A percentile compares a stretch with the other conserved stretches of the same genome.
phyloP scores from a whole-genome alignment of 2,888 invertebrate genomes.

The Neelides folsomi region DNA sequence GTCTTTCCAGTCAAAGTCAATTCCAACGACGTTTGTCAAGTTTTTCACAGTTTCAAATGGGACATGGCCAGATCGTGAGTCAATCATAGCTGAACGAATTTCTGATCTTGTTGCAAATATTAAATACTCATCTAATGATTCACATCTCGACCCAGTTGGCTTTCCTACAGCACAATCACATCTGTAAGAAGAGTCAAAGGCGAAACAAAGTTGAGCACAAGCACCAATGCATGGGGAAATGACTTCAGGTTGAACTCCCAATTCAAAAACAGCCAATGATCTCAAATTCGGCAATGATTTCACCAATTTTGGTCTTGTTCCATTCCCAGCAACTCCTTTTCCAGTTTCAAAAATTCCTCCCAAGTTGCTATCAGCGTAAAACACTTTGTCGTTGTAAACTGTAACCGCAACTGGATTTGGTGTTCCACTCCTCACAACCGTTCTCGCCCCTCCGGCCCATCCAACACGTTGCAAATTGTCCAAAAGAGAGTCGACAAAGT shows the following conservation, averaged over 20 bases:
- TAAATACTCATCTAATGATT: constrained; percentile 71
- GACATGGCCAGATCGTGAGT: constrained; percentile 62
- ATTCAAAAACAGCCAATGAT: constrained; percentile 83
- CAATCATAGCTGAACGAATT: constrained; percentile 77
- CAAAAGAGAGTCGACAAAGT: constrained; percentile 90
- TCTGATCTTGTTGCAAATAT: constrained; percentile 90
- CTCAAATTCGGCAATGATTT: constrained; percentile 53
- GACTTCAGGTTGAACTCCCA: constrained; percentile 63
- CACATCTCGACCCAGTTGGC: constrained; percentile 54
- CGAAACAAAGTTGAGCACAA: constrained; percentile 92
- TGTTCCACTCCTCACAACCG: constrained; percentile 65
- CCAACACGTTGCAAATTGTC: constrained; percentile 91
- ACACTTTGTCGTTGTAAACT: constrained; percentile 66
- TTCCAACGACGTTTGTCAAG: constrained; percentile 81
- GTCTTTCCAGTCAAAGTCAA: constrained; percentile 87
- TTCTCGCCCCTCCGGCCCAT: constrained; percentile 63
- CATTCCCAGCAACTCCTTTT: not conserved
- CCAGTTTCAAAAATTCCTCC: constrained; percentile 52
- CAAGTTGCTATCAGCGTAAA: constrained; percentile 88
- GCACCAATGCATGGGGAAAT: constrained; percentile 63
- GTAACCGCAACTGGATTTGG: constrained; percentile 92
- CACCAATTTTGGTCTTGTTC: constrained; percentile 38
- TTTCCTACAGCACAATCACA: constrained; percentile 88
- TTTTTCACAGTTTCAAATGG: constrained; percentile 73
- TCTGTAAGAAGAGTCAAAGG: constrained; percentile 44